Percentiles rank a stretch among this genome's conserved stretches.
These are phyloP conservation scores for Alloplasta piceator DNA, from an alignment of 2,888 invertebrate genomes.

Conservation along the genomic window DNA sequence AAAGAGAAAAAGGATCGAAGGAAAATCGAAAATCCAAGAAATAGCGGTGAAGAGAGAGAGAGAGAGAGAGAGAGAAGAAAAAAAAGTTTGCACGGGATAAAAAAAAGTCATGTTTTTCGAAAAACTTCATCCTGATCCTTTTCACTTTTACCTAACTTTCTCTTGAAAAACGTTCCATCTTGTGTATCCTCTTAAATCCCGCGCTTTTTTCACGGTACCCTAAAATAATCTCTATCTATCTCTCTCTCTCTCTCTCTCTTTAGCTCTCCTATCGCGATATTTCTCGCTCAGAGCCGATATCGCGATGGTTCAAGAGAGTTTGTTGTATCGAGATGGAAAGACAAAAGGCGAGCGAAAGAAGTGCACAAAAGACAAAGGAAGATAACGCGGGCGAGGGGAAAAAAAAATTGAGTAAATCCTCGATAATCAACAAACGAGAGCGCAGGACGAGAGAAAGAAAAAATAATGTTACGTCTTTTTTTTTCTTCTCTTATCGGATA, in stretches of 20 bases:
- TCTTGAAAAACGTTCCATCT: neutral
- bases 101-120: slow-evolving; percentile 67
- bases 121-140: slow-evolving; percentile 70
- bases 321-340: neutral
- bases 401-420: slow-evolving; percentile 1
- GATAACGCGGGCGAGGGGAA: neutral
- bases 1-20: slow-evolving; percentile 44
- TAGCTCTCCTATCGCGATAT: neutral
- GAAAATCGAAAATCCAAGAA: slow-evolving; percentile 10
- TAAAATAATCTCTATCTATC: neutral
- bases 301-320: neutral
- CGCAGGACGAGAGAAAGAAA: slow-evolving; percentile 29
- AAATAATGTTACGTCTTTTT: slow-evolving; percentile 2
- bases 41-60: neutral
- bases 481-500: slow-evolving; percentile 24
- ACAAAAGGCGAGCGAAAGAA: slow-evolving; percentile 33
- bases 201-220: slow-evolving; percentile 5
- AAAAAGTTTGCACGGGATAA: slow-evolving; percentile 56
- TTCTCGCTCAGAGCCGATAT: neutral
- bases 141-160: slow-evolving; percentile 48
- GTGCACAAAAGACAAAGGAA: slow-evolving; percentile 52
- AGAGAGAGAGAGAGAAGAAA: slow-evolving; percentile 51
- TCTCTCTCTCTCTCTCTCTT: neutral
- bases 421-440: neutral
- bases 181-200: neutral